phyloP scores from a whole-genome alignment of 2,113 vertebrate species.

The Illadopsis cleaveri region DNA sequence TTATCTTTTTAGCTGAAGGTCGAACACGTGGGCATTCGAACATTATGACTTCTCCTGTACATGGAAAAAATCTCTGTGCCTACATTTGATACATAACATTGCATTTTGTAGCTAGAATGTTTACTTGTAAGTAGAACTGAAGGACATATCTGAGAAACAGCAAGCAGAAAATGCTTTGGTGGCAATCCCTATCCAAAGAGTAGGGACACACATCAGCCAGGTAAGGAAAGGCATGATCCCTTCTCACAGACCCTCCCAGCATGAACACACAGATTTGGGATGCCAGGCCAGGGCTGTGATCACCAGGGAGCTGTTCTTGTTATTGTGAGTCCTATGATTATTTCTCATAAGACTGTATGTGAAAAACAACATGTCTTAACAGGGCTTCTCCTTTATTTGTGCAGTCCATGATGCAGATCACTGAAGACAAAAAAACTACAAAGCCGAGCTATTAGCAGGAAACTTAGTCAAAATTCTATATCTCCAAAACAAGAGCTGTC shows the following conservation, averaged over 20 bases:
- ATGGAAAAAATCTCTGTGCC: not conserved
- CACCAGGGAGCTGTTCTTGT: not conserved
- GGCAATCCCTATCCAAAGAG: not conserved
- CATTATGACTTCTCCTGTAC: not conserved
- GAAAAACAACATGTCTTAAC: not conserved
- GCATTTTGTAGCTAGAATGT: not conserved
- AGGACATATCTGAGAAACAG: not conserved
- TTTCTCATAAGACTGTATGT: not conserved
- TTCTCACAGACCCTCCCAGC: not conserved
- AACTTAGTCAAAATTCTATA: not conserved
- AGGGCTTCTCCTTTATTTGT: not conserved
- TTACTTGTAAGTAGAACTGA: not conserved
- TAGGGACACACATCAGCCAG: not conserved
- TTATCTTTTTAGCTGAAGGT: conserved; percentile 27
- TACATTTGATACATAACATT: not conserved
- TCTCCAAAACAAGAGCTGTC: not conserved
- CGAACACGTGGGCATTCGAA: not conserved
- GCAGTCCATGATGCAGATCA: not conserved
- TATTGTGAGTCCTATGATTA: not conserved
- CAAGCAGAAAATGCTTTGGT: not conserved
- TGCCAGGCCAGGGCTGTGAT: not conserved
- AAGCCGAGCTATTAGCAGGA: not conserved
- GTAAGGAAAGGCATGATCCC: not conserved
- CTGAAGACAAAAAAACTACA: not conserved
- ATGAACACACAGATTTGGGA: not conserved